Evolutionary conservation across 2,888 invertebrate genomes (phyloP).

Genomic region (Cheilosia vernalis): DNA sequence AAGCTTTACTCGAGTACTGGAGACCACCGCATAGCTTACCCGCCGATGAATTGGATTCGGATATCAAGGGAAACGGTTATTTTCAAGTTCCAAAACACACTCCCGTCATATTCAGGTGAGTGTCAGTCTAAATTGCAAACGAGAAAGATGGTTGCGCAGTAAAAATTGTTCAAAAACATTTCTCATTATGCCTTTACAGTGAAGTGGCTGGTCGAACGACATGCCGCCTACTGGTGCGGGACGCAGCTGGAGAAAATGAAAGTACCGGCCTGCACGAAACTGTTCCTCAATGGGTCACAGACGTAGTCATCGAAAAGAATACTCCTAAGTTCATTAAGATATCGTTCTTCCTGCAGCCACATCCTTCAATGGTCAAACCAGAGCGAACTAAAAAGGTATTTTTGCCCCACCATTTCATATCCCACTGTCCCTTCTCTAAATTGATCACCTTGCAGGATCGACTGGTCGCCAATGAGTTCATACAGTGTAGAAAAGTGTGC

Average conservation of each 20-base stretch:
- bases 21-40: conserved; percentile 88
- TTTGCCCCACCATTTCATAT: not conserved
- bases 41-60: conserved; percentile 88
- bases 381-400: conserved; percentile 91
- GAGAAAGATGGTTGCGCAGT: no score
- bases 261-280: conserved; percentile 95
- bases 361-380: conserved; percentile 89
- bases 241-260: conserved; percentile 97
- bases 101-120: conserved; percentile 95
- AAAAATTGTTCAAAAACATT: no score
- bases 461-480: conserved; percentile 98
- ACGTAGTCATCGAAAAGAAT: conserved; percentile 96
- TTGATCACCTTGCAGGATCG: conserved; percentile 89
- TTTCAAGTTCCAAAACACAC: conserved; percentile 97
- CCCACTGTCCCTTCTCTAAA: no score
- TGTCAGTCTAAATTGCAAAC: not conserved
- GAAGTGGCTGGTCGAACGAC: conserved; percentile 98
- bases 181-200: conserved; percentile 84
- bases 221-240: conserved; percentile 93
- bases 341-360: conserved; percentile 98
- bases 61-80: conserved; percentile 89
- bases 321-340: conserved; percentile 98
- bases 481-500: conserved; percentile 98
- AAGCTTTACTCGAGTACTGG: conserved; percentile 98
- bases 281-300: conserved; percentile 97